Evolutionary conservation across 1,140 invertebrate species (phyloP).

Genomic region (Drosophila ficusphila): DNA sequence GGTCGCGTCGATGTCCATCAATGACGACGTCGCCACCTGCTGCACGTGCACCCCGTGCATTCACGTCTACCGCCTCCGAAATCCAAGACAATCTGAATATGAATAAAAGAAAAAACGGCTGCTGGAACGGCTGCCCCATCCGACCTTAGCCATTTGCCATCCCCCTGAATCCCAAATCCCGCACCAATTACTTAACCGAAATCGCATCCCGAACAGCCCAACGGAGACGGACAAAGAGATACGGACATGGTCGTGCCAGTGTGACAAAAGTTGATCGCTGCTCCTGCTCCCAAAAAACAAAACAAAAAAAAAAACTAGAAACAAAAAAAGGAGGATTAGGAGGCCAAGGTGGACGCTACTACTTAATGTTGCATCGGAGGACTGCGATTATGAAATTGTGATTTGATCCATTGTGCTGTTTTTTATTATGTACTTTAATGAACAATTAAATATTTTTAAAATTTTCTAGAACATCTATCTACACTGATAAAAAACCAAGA

Average conservation of each 20-base stretch:
- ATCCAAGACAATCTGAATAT: slow-evolving; percentile 67
- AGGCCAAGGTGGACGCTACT: slow-evolving; percentile 3
- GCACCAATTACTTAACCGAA: neutral
- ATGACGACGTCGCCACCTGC: slow-evolving; percentile 58
- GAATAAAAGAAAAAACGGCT: slow-evolving; percentile 30
- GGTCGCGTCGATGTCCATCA: slow-evolving; percentile 37
- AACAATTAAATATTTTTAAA: slow-evolving; percentile 11
- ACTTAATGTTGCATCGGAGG: slow-evolving; percentile 16
- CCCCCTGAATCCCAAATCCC: neutral
- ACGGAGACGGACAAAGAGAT: neutral
- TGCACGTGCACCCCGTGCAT: neutral
- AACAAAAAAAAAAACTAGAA: too few relatives aligned
- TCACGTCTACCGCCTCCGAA: slow-evolving; percentile 34
- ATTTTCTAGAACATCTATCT: slow-evolving; percentile 15
- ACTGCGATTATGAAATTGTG: slow-evolving; percentile 56
- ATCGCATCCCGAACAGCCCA: neutral
- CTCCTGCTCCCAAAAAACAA: too few relatives aligned
- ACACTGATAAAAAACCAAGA: slow-evolving; percentile 1
- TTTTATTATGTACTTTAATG: slow-evolving; percentile 63
- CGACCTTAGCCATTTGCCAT: neutral
- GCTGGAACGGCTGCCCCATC: slow-evolving; percentile 15
- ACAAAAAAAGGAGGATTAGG: too few relatives aligned
- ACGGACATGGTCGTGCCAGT: slow-evolving; percentile 3
- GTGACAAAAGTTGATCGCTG: slow-evolving; percentile 4
- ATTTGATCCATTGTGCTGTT: slow-evolving; percentile 60